Base-by-base conservation (phyloP, 1,140 invertebrate species). In the Zaprionus nigranus region DNA sequence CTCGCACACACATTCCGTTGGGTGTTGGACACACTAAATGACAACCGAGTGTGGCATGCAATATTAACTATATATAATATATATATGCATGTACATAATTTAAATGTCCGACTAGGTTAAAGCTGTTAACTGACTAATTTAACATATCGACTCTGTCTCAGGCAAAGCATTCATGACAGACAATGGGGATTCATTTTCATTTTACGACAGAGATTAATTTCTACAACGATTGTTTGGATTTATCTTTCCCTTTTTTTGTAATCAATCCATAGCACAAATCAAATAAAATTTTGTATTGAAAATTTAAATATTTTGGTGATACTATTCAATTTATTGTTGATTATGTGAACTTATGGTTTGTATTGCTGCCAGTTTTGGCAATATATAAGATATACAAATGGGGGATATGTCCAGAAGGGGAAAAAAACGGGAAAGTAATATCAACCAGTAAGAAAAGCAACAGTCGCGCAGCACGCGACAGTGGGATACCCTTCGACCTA, bases 1-100 rank as follows among this genome's bases (percentile, higher is more conserved):
- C 28, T 13, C 34, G 68, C 11, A 54, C 63, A 78, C 15, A 78
- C 81, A 88, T 88, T 88, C 84, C 78, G 43, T 79, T 72, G 51
- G 34, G 28, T 72, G 74, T 66, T 34, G 40, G 66, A 74, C 53
- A 36, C 43, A 26, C 76, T 57, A 56, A 58, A 34, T 66, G 51
- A 20, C 60, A 43, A 46, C 49, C 64, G 28, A 36, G 53, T 64
- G 66, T 54, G 71, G 59, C 40, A 38, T 67, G 46, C 64, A 43
- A 71, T 69, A 71, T 54, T 40, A 26, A 71, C 28, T 43, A 64
- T 61, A 54, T 66, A 60, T 24, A 7, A 40, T 60, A 58, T 34
- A 63, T 54, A 66, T 72, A 57, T 63, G 24, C 24, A 75, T 75
- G 51, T 62, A 54, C 15, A 28, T 49, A 57, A 46, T 46, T 46